Evolutionary conservation across 2,888 invertebrate species (phyloP), one percentile per base, ranked within the genome.

Genomic region (Saturnia japonica): DNA sequence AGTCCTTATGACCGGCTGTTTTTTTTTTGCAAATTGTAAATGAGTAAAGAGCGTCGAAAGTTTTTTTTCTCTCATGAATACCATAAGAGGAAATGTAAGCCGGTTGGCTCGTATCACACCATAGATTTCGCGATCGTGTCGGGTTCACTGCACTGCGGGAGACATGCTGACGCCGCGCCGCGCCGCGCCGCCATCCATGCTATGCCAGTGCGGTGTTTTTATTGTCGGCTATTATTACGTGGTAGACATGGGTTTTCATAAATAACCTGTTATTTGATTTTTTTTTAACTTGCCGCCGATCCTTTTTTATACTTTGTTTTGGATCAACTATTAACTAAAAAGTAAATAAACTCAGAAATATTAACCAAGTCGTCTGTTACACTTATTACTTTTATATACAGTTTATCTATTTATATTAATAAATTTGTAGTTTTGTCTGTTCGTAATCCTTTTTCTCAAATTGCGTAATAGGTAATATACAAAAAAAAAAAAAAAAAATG

Each of bases 61-160:
- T 57, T 60, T 25, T 14, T 57, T 60, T 28, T 60, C 14, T 60
- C 1, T 54, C 25, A 12, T 28, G 25, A 14, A n/a, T 9, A n/a
- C 54, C 28, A 60, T 60, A 60, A 60, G 64, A 64, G 40, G 16
- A n/a, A 40, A 64, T 19, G 64, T 22, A 19, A 40, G 64, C 64
- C 64, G 40, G 40, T 64, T 40, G 64, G 40, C 64, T 64, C 40
- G 16, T 40, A 64, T 64, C 75, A 60, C 75, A 75, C 77, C 80
- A 81, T 80, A 76, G 80, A 81, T 82, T 85, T 84, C 77, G 83
- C 85, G 78, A 79, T 76, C 72, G 71, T n/a, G n/a, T 71, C 74
- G 83, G 80, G 90, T 87, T 90, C 89, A 88, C 77, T 87, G 88
- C 79, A 85, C 88, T 81, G n/a, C 83, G 75, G 28, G 82, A 88